Conservation (phyloP, 1,140 invertebrate species). For the Habropoda laboriosa region DNA sequence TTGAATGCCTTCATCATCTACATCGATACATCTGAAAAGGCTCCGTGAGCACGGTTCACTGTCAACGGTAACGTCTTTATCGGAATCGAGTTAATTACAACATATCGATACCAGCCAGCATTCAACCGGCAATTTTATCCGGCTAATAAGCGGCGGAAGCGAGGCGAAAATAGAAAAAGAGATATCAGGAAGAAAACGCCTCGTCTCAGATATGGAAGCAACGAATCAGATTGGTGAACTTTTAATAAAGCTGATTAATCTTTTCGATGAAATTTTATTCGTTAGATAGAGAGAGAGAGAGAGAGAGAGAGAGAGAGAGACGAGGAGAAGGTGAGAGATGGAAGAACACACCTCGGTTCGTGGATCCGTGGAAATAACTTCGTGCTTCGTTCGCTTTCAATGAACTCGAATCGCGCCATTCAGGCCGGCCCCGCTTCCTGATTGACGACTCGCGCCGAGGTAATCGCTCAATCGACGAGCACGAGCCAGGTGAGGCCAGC, state of each 20-base stretch:
- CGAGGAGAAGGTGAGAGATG: not conserved
- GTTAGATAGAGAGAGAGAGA: not conserved
- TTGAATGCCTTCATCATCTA: not conserved
- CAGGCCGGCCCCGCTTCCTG: conserved; percentile 11
- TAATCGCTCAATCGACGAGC: conserved; percentile 58
- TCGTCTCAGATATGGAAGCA: not conserved
- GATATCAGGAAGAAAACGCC: not conserved
- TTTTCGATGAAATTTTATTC: conserved; percentile 13
- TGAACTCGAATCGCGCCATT: conserved; percentile 36
- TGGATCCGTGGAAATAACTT: conserved; percentile 3
- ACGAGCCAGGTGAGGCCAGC: conserved; percentile 18
- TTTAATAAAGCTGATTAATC: conserved; percentile 16
- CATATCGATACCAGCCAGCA: conserved; percentile 23
- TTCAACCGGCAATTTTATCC: conserved; percentile 4
- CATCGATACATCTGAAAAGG: not conserved
- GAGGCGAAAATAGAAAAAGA: not conserved
- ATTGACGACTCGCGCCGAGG: conserved; percentile 46
- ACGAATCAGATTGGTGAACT: not conserved
- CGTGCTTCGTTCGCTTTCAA: conserved; percentile 38
- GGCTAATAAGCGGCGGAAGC: conserved; percentile 5
- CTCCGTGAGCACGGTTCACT: not conserved
- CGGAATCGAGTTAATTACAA: conserved; percentile 27
- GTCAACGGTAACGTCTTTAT: not conserved
- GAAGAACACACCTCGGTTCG: too few species aligned
- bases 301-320: too few species aligned